Evolutionary conservation across 2,888 invertebrate species (phyloP), one percentile per base, ranked within the genome.

Genomic region (Troilus luridus): DNA sequence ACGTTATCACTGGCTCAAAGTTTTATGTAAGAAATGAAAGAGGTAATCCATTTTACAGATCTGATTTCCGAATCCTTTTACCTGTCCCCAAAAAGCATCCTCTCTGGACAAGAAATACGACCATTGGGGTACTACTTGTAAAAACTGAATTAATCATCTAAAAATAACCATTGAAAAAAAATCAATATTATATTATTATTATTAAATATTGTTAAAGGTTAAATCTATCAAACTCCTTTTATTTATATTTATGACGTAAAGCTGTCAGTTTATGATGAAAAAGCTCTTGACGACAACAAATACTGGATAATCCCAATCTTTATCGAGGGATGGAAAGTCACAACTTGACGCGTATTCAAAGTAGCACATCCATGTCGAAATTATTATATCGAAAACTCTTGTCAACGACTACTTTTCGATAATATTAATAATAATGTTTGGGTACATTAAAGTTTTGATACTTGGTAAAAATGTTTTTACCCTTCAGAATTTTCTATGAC

Each of bases 61-160:
- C 72, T 41, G 72, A 77, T 77, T 77, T 77, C 72, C 72, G 27
- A 41, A 77, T 19, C 72, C 72, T 77, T 77, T 77, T 77, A 41
- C 41, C 72, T 19, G 14, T 41, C 41, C 41, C 72, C 27, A 77
- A 77, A 77, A 77, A 9, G 6, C 27, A 27, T 41, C 19, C 72
- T 9, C 41, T 27, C 14, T 9, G 27, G 17, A 77, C 72, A 77
- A 77, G 41, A 77, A 77, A 77, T 77, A 27, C 17, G 27, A 27
- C 27, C 72, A 17, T 9, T 41, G 72, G 27, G 72, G 17, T 41
- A 12, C 72, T 77, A 41, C 14, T 77, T 19, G 14, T 77, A 77
- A 24, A 67, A 67, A 67, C 67, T 19, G 14, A 24, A 67, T 12
- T 14, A 67, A 27, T 64, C 64, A 21, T 64, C 64, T 21, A 64